Evolutionary conservation across 2,797 vertebrate genomes (phyloP).

Genomic region (Ctenopoma kingsleyae): DNA sequence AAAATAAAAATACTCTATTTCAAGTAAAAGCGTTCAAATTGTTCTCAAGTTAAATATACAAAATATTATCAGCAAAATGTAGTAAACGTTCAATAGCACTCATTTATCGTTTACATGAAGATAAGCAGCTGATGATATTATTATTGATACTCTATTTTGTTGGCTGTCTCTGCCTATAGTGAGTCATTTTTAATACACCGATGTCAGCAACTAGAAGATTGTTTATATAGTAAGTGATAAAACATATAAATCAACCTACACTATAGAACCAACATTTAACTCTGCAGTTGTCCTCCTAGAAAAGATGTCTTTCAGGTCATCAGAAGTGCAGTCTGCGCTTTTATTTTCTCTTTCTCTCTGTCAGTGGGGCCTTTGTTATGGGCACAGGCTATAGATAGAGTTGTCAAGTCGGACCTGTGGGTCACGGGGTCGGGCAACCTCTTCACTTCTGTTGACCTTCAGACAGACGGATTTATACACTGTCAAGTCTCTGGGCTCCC

Average conservation of each 20-base stretch:
- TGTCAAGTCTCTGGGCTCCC: slow-evolving; percentile 64
- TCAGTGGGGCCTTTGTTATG: slow-evolving; percentile 69
- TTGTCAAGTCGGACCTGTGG: slow-evolving; percentile 78
- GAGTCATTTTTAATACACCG: too few species aligned
- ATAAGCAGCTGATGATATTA: too few species aligned
- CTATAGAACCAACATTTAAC: slow-evolving; percentile 48
- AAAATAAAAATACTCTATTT: too few species aligned
- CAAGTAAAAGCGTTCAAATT: too few species aligned
- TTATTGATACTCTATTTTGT: too few species aligned
- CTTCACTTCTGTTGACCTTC: slow-evolving; percentile 86
- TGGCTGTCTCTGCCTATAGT: too few species aligned
- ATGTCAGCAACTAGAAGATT: background rate
- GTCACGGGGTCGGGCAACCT: slow-evolving; percentile 79
- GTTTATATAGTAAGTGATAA: slow-evolving; percentile 10
- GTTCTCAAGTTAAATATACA: too few species aligned
- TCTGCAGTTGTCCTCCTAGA: slow-evolving; percentile 44
- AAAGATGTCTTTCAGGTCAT: slow-evolving; percentile 50
- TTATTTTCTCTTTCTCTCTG: slow-evolving; percentile 66
- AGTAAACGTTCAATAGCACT: too few species aligned
- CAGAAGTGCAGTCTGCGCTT: slow-evolving; percentile 60
- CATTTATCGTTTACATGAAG: too few species aligned
- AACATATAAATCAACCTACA: slow-evolving; percentile 11
- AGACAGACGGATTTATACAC: slow-evolving; percentile 84
- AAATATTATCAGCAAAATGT: too few species aligned
- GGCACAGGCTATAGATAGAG: slow-evolving; percentile 80